Base-by-base conservation (phyloP, 2,113 vertebrate species). In the Greenwoodochromis staneri region DNA sequence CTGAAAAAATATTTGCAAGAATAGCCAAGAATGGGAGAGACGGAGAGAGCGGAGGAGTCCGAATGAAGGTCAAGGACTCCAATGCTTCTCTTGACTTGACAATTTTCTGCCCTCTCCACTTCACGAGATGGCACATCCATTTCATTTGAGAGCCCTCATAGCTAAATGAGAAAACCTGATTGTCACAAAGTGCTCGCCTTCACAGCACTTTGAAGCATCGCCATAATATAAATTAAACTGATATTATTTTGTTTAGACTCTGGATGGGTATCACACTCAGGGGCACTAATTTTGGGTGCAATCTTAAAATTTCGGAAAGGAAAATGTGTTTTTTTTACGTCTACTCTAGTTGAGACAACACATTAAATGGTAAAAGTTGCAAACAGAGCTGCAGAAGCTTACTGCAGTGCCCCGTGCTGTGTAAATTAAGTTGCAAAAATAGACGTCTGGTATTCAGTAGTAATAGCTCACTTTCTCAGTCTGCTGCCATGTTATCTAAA, bases 21-120 rank as follows among this genome's bases (percentile, higher is more conserved):
- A 45, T 0, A 12, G 34, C 29, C 5, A 16, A 73, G 36, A 34
- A 54, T 4, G 14, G 16, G 49, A 55, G 40, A 5, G 38, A 24
- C 12, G 5, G 12, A 16, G 69, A 73, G 4, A 57, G 17, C 7
- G 57, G 78, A 47, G 83, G 49, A 47, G 81, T 47, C 19, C 31
- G n/a, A 1, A 51, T 31, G 85, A 85, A 90, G 87, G 90, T 90
- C 86, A 89, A 92, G n/a, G 86, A 90, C 55, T 53, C 38, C 34
- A 81, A 34, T 66, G 9, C 34, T 36, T 76, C 16, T 29, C 80
- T 87, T 4, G 7, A 80, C 71, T 81, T 81, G 36, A 45, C 45
- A 69, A 85, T 82, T 38, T 59, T 82, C 81, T 31, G n/a, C 19
- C 31, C 86, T 55, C 40, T 84, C 82, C 45, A 86, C 47, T 47